Conservation (phyloP, 2,113 vertebrate genomes). For the Cryptomyrus ogoouensis region DNA sequence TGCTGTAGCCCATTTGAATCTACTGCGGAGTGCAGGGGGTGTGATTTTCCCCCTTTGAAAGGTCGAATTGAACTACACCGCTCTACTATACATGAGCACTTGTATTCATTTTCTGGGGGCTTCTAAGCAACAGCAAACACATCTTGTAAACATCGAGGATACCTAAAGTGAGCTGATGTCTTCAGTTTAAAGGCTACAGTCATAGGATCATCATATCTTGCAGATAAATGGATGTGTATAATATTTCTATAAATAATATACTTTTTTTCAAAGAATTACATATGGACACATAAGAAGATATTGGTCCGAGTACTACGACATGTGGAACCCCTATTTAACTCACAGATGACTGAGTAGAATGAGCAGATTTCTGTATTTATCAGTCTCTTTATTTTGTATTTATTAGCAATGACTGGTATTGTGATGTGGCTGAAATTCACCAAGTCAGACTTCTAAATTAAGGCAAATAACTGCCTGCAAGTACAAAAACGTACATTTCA, state of each 20-base stretch:
- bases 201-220: neutral
- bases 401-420: neutral
- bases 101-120: neutral
- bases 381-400: neutral
- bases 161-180: neutral
- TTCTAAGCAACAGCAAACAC: neutral
- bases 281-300: neutral
- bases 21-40: neutral
- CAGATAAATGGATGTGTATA: neutral
- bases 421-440: neutral
- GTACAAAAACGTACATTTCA: neutral
- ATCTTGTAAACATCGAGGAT: neutral
- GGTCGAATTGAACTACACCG: neutral
- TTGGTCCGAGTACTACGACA: neutral
- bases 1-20: neutral
- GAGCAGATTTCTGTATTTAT: neutral
- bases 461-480: neutral
- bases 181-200: neutral
- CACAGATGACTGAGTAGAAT: neutral
- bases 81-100: neutral
- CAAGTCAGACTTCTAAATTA: neutral
- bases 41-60: neutral
- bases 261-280: neutral
- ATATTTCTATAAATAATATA: neutral
- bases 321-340: neutral